Evolutionary conservation across 2,113 vertebrate species (phyloP).

Genomic region (Fregetta grallaria): DNA sequence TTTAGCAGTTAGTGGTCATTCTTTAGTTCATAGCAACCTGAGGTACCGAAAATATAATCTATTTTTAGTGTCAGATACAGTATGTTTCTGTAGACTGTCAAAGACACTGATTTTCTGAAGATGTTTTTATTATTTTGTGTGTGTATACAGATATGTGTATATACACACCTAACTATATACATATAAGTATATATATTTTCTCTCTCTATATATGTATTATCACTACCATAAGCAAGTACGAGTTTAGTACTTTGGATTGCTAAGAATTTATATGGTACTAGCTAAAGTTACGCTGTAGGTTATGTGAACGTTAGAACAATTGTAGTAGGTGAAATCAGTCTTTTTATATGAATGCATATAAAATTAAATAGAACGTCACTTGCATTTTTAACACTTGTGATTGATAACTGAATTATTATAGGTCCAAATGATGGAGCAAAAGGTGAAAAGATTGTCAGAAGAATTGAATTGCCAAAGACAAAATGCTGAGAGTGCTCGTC

Average conservation of each 20-base stretch:
- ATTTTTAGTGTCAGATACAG: background rate
- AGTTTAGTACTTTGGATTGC: background rate
- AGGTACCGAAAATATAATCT: background rate
- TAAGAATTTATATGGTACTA: background rate
- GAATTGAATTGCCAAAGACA: conserved; percentile 90
- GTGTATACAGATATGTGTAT: accelerated
- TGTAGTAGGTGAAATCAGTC: background rate
- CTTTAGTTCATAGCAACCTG: background rate
- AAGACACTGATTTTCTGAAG: background rate
- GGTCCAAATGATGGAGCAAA: conserved; percentile 82
- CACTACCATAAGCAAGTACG: background rate
- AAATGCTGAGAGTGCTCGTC: conserved; percentile 83
- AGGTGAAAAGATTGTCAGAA: conserved; percentile 86
- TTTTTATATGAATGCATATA: background rate
- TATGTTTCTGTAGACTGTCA: background rate
- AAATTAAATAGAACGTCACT: background rate
- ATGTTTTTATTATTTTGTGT: background rate
- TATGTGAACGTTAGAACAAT: background rate
- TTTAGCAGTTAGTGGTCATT: background rate
- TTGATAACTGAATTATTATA: conserved; percentile 48
- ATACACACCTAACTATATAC: background rate
- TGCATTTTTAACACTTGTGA: background rate
- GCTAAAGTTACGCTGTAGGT: background rate
- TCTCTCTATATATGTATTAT: background rate
- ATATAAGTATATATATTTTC: no score